A percentile compares a stretch with the other conserved stretches of the same genome.
Evolutionary conservation across 2,888 invertebrate genomes (phyloP).

Genomic region (Bugulina stolonifera): DNA sequence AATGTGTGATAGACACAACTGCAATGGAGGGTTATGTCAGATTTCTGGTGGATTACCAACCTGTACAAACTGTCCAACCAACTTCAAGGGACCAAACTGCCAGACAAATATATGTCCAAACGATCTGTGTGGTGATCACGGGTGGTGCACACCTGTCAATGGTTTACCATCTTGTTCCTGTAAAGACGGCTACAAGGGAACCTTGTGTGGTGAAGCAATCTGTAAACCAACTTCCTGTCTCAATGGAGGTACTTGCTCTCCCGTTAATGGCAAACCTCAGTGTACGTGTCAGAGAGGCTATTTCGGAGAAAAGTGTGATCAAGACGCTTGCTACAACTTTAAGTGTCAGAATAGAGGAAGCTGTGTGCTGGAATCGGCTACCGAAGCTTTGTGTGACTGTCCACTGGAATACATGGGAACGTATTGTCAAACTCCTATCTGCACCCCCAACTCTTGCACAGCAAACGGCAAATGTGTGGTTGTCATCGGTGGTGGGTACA

Average conservation of each 20-base stretch:
- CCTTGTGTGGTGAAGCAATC: conserved; percentile 3
- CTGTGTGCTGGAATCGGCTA: background rate
- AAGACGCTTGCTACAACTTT: background rate
- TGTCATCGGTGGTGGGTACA: background rate
- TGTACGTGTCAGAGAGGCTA: background rate
- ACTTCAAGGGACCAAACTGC: background rate
- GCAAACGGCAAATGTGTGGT: background rate
- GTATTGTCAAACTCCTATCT: conserved; percentile 4
- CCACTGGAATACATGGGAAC: background rate
- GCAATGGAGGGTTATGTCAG: conserved; percentile 7
- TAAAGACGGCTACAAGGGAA: background rate
- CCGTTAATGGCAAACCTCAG: background rate
- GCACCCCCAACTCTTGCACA: background rate
- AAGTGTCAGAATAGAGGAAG: background rate
- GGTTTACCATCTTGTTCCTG: background rate
- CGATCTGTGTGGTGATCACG: background rate
- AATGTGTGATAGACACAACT: conserved; percentile 1
- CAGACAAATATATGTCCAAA: conserved; percentile 5
- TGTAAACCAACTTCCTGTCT: background rate
- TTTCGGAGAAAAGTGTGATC: background rate
- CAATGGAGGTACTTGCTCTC: background rate
- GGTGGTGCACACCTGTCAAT: background rate
- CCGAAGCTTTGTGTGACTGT: background rate
- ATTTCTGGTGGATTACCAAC: background rate
- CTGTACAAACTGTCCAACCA: background rate